phyloP scores from a whole-genome alignment of 2,797 vertebrate genomes.

The Pseudomugil tenellus region DNA sequence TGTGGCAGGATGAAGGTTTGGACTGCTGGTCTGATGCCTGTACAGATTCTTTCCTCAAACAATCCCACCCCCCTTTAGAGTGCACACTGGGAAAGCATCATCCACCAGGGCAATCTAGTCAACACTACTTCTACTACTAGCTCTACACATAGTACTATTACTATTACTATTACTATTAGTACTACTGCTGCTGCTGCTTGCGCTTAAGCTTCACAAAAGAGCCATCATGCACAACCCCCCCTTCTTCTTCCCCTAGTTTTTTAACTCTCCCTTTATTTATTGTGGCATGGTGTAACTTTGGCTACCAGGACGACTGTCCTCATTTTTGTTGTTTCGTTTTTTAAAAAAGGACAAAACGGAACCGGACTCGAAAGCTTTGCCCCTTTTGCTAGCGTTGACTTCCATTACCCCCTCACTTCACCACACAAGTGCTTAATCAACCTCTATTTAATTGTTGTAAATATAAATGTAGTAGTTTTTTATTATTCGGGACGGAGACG shows the following conservation, averaged over 20 bases:
- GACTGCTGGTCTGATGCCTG: constrained; percentile 19
- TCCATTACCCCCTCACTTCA: constrained; percentile 67
- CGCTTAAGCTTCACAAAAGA: constrained; percentile 68
- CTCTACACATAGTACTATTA: constrained; percentile 64
- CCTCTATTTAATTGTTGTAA: constrained; percentile 96
- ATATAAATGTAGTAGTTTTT: constrained; percentile 89
- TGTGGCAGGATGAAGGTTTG: constrained; percentile 12
- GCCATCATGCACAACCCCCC: constrained; percentile 69
- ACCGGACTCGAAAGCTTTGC: constrained; percentile 74
- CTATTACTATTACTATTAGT: too few species aligned
- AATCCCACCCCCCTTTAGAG: constrained; percentile 20
- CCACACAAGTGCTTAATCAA: constrained; percentile 90
- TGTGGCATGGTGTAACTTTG: constrained; percentile 83
- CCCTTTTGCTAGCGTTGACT: constrained; percentile 77
- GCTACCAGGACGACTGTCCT: constrained; percentile 73
- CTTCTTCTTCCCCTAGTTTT: constrained; percentile 25
- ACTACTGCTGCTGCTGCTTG: constrained; percentile 75
- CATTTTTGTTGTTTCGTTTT: constrained; percentile 49
- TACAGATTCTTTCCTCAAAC: constrained; percentile 7
- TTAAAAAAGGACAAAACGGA: constrained; percentile 34
- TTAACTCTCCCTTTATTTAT: constrained; percentile 86
- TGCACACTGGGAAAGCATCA: constrained; percentile 44
- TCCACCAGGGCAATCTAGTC: constrained; percentile 53
- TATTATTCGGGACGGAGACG: constrained; percentile 71
- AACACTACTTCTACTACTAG: constrained; percentile 73